Evolutionary conservation across 1,140 invertebrate species (phyloP).

Genomic region (Uloborus diversus): DNA sequence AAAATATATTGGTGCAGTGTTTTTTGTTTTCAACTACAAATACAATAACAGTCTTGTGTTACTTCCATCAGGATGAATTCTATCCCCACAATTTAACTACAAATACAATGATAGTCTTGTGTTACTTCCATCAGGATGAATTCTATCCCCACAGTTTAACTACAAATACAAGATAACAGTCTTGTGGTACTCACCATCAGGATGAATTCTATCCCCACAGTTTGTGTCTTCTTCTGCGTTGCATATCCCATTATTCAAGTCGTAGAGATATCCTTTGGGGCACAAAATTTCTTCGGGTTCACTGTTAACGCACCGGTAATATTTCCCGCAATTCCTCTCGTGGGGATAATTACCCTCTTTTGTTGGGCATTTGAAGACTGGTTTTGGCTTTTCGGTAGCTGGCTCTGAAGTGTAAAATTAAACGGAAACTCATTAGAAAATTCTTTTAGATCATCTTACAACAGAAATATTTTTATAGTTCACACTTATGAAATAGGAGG

Average conservation of each 20-base stretch:
- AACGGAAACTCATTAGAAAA: too few species aligned
- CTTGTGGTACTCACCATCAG: constrained; percentile 34
- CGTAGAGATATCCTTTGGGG: constrained; percentile 29
- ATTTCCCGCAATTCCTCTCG: constrained; percentile 34
- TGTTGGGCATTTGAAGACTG: constrained; percentile 25
- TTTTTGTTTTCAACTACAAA: too few species aligned
- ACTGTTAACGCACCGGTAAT: constrained; percentile 17
- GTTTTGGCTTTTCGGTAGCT: not conserved
- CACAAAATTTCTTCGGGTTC: constrained; percentile 14
- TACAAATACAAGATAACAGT: too few species aligned
- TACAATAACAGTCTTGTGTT: too few species aligned
- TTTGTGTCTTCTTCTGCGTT: constrained; percentile 38
- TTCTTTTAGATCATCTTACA: too few species aligned
- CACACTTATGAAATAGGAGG: too few species aligned
- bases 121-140: constrained; percentile 35
- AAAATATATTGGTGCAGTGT: too few species aligned
- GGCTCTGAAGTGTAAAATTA: constrained; percentile 4
- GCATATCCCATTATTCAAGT: constrained; percentile 7
- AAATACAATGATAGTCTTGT: too few species aligned
- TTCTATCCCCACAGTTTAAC: too few species aligned
- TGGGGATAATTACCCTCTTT: constrained; percentile 22
- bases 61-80: constrained; percentile 35
- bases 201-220: constrained; percentile 42
- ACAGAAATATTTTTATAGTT: too few species aligned
- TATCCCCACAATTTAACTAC: too few species aligned